phyloP scores from a whole-genome alignment of 2,113 vertebrate genomes.

The Semnornis frantzii region DNA sequence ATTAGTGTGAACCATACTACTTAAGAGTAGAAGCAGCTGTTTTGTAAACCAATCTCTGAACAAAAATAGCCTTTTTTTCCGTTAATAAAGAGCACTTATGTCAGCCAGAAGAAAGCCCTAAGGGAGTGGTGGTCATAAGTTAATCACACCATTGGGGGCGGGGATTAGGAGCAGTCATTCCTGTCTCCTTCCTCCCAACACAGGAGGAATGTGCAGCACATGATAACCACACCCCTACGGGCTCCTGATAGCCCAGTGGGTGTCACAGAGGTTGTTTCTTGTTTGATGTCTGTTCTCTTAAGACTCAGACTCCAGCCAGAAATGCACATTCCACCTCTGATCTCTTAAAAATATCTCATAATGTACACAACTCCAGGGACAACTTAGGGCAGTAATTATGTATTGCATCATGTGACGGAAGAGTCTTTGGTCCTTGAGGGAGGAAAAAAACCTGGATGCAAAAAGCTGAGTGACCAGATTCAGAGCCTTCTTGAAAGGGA shows the following conservation, averaged over 20 bases:
- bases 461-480: not conserved
- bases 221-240: not conserved
- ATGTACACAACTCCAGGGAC: not conserved
- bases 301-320: not conserved
- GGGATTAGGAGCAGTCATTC: not conserved
- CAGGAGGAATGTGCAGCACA: not conserved
- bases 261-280: not conserved
- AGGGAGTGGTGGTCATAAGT: conserved; percentile 39
- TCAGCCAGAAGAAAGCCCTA: not conserved
- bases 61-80: conserved; percentile 13
- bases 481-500: not conserved
- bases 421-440: not conserved
- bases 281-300: not conserved
- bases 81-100: conserved; percentile 26
- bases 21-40: conserved; percentile 22
- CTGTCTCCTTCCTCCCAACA: not conserved
- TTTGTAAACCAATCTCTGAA: not conserved
- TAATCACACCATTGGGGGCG: conserved; percentile 27
- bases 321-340: conserved; percentile 3
- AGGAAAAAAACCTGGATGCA: not conserved
- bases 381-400: not conserved
- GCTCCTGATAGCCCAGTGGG: not conserved
- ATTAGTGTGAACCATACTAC: not conserved
- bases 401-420: not conserved
- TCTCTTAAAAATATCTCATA: not conserved